phyloP scores from a whole-genome alignment of 1,140 invertebrate species.

The Lasaia peninsularis region DNA sequence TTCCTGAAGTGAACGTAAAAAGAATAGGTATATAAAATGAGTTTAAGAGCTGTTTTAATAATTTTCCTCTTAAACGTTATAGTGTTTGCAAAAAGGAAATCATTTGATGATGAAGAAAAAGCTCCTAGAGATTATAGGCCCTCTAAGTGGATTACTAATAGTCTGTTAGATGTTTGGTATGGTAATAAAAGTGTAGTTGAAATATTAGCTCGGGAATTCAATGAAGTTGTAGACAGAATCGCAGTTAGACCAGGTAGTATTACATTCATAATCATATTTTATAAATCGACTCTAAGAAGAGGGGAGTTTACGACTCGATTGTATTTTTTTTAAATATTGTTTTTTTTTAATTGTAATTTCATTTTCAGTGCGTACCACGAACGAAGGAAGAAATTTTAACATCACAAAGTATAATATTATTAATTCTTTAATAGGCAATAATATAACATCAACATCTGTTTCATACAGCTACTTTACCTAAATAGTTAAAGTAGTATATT shows the following conservation, averaged over 20 bases:
- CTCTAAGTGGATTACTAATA: constrained; percentile 50
- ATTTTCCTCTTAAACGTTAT: not conserved
- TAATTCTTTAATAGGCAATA: no score
- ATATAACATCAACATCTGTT: no score
- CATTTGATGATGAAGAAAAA: constrained; percentile 23
- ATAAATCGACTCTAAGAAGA: no score
- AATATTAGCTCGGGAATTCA: constrained; percentile 46
- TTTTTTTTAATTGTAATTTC: no score
- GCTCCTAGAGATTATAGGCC: constrained; percentile 42
- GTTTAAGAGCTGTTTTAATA: constrained; percentile 13
- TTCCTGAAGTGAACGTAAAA: not conserved
- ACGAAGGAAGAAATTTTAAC: no score
- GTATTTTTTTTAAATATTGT: no score
- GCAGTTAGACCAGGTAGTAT: constrained; percentile 38
- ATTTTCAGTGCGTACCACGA: no score
- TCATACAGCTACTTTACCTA: no score
- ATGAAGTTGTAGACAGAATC: constrained; percentile 37
- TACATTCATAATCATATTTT: not conserved
- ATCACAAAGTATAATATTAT: no score
- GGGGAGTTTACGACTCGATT: no score
- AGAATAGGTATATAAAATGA: not conserved
- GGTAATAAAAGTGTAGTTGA: constrained; percentile 54
- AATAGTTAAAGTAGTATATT: no score
- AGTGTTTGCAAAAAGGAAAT: constrained; percentile 26
- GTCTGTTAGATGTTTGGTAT: constrained; percentile 56